Conservation (phyloP, 2,797 vertebrate genomes). For the Typhlichthys eigenmanni region DNA sequence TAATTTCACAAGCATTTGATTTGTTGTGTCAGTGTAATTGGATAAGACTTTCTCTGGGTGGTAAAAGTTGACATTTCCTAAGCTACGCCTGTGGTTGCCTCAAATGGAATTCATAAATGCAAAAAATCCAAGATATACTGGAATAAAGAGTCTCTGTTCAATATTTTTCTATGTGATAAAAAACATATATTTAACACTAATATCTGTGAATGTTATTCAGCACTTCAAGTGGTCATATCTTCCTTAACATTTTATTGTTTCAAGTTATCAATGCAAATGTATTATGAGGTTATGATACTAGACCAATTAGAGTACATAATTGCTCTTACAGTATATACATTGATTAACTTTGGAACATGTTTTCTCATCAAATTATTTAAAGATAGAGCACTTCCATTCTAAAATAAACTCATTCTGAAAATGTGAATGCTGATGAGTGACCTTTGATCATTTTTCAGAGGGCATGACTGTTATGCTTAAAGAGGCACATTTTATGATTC, state of each 20-base stretch:
- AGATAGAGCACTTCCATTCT: conserved; percentile 50
- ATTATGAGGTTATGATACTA: too few relatives aligned
- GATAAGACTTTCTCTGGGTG: conserved; percentile 68
- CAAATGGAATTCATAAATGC: conserved; percentile 67
- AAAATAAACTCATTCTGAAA: conserved; percentile 72
- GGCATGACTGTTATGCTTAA: conserved; percentile 81
- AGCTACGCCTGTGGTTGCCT: conserved; percentile 65
- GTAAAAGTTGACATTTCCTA: conserved; percentile 70
- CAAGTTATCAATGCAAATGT: conserved; percentile 9
- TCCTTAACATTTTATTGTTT: conserved; percentile 38
- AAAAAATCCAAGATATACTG: conserved; percentile 71
- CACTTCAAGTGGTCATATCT: conserved; percentile 19
- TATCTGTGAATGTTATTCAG: conserved; percentile 16
- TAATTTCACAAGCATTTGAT: conserved; percentile 53
- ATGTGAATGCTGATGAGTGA: conserved; percentile 66
- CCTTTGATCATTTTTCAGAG: conserved; percentile 79
- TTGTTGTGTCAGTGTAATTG: conserved; percentile 74
- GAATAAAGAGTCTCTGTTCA: conserved; percentile 50
- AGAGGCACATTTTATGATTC: conserved; percentile 78
- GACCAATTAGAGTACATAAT: conserved; percentile 7
- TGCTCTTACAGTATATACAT: conserved; percentile 6
- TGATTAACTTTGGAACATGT: background rate
- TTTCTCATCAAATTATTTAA: background rate
- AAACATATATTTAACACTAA: conserved; percentile 34
- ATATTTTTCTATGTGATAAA: conserved; percentile 63